phyloP scores from a whole-genome alignment of 2,113 vertebrate genomes.

The Microcebus ravelobensis region DNA sequence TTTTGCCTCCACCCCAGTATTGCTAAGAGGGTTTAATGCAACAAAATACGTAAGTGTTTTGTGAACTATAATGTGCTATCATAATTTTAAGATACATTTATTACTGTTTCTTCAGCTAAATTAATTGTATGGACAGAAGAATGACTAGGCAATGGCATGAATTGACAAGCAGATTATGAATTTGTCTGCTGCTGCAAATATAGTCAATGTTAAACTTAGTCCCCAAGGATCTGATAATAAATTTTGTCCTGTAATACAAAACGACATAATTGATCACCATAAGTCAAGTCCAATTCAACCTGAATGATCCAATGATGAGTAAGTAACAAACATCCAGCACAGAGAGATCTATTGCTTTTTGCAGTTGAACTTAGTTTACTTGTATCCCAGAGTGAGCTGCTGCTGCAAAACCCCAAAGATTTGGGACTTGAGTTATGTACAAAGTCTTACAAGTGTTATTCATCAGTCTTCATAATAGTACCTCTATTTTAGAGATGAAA shows the following conservation, averaged over 20 bases:
- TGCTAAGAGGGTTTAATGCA: neutral
- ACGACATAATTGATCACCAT: constrained; percentile 69
- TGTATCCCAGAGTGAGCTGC: neutral
- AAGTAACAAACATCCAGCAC: neutral
- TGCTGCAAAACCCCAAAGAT: neutral
- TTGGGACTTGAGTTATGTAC: neutral
- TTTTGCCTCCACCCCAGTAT: neutral
- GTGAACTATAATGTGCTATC: neutral
- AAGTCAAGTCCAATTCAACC: constrained; percentile 64
- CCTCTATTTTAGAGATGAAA: neutral
- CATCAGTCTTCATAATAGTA: neutral
- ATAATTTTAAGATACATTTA: constrained; percentile 19
- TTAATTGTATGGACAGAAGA: constrained; percentile 20
- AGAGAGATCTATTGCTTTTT: constrained; percentile 26
- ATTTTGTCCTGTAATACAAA: constrained; percentile 68
- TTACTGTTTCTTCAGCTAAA: constrained; percentile 41
- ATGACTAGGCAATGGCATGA: neutral
- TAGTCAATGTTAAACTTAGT: constrained; percentile 61
- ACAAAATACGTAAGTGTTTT: constrained; percentile 25
- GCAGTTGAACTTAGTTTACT: constrained; percentile 4
- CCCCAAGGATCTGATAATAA: constrained; percentile 64
- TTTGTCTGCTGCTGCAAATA: constrained; percentile 47
- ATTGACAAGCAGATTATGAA: constrained; percentile 57
- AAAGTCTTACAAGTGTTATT: neutral
- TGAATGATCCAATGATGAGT: constrained; percentile 48